Percentiles rank a stretch among this genome's conserved stretches.
phyloP scores from a whole-genome alignment of 2,888 invertebrate genomes.

The Prosapia bicincta region DNA sequence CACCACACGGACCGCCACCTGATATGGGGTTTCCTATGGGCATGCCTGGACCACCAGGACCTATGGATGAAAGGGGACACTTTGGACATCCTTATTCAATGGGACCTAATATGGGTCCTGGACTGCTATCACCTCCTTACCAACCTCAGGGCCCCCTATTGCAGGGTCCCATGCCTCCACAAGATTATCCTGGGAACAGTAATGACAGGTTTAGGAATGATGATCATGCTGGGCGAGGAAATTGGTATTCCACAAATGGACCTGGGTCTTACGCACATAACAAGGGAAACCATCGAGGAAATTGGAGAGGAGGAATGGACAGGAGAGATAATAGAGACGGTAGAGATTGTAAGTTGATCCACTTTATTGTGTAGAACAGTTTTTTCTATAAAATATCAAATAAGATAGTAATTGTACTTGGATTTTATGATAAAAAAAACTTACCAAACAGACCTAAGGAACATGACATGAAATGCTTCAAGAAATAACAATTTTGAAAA shows the following conservation, averaged over 20 bases:
- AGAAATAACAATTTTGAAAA: too few relatives aligned
- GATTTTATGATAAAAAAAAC: too few relatives aligned
- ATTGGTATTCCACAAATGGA: slow-evolving; percentile 53
- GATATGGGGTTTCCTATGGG: slow-evolving; percentile 44
- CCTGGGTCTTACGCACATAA: slow-evolving; percentile 24
- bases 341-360: slow-evolving; percentile 17
- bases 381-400: too few relatives aligned
- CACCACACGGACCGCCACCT: slow-evolving; percentile 34
- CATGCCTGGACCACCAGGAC: slow-evolving; percentile 37
- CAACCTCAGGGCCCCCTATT: not conserved
- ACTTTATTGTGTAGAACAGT: not conserved
- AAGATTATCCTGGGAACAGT: slow-evolving; percentile 15
- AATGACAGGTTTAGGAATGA: not conserved
- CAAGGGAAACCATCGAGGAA: not conserved
- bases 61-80: slow-evolving; percentile 29
- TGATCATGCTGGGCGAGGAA: slow-evolving; percentile 51
- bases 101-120: slow-evolving; percentile 13
- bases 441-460: too few relatives aligned
- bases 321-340: slow-evolving; percentile 13
- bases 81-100: slow-evolving; percentile 41
- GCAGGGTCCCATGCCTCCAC: slow-evolving; percentile 40
- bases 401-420: too few relatives aligned
- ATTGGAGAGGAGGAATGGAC: slow-evolving; percentile 11
- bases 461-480: too few relatives aligned
- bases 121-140: slow-evolving; percentile 3